Percentiles rank a stretch among this genome's conserved stretches.
phyloP scores from a whole-genome alignment of 2,797 vertebrate genomes.

The Podarcis lilfordi region DNA sequence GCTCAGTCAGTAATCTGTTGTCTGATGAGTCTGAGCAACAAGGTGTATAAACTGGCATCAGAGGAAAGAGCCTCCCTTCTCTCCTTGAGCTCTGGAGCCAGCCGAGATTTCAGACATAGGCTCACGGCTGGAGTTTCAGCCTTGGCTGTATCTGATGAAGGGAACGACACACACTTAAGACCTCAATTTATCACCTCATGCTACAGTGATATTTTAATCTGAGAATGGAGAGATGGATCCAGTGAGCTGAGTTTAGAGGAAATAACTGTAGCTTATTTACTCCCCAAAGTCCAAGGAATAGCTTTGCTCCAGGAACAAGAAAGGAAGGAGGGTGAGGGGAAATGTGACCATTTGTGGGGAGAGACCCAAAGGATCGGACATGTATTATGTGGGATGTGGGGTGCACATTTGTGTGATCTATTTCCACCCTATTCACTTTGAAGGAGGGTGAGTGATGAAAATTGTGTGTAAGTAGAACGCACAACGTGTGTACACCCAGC shows the following conservation, averaged over 20 bases:
- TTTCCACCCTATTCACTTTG: not conserved
- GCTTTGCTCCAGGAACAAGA: not conserved
- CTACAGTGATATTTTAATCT: constrained; percentile 37
- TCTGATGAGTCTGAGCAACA: not conserved
- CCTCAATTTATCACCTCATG: constrained; percentile 36
- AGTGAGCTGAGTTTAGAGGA: constrained; percentile 8
- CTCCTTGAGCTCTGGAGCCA: not conserved
- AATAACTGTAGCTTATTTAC: constrained; percentile 18
- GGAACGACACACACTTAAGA: constrained; percentile 13
- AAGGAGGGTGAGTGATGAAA: not conserved
- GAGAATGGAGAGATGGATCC: not conserved
- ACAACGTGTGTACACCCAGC: too few species aligned
- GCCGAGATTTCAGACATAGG: not conserved
- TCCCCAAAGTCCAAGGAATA: not conserved
- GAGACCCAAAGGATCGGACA: not conserved
- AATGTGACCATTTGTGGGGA: not conserved
- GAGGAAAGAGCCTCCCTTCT: not conserved
- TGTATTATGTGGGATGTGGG: not conserved
- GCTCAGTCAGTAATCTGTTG: not conserved
- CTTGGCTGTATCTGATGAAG: constrained; percentile 26
- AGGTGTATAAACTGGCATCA: not conserved
- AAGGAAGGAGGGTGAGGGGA: not conserved
- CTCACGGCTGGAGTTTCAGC: not conserved
- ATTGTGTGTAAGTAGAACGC: not conserved
- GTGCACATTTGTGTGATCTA: not conserved